Evolutionary conservation across 2,888 invertebrate species (phyloP).

Genomic region (Lithophane ornitopus): DNA sequence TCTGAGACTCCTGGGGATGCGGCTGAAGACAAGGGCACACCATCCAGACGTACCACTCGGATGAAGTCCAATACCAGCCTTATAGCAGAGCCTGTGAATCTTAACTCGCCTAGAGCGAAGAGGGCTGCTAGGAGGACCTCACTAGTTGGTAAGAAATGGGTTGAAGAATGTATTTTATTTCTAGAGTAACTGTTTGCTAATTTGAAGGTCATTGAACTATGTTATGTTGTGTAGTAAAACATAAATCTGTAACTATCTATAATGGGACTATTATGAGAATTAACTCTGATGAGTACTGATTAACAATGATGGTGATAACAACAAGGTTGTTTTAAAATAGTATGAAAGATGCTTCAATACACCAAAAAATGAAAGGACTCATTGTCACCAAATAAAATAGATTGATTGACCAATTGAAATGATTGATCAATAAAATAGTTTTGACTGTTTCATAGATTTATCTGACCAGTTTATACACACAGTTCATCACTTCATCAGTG

Average conservation of each 20-base stretch:
- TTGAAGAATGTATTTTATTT: background rate
- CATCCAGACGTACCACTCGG: slow-evolving; percentile 78
- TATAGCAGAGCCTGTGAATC: slow-evolving; percentile 75
- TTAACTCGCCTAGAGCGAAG: slow-evolving; percentile 85
- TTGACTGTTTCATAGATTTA: background rate
- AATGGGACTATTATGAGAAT: background rate
- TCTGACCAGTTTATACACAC: background rate
- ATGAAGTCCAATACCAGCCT: slow-evolving; percentile 73
- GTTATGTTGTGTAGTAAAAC: background rate
- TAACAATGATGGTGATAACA: background rate
- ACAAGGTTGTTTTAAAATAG: background rate
- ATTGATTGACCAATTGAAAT: slow-evolving; percentile 28
- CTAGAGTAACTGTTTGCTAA: background rate
- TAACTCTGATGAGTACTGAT: background rate
- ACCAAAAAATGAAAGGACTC: background rate
- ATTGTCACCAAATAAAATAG: slow-evolving; percentile 10
- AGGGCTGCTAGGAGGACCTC: slow-evolving; percentile 83
- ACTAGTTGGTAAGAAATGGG: slow-evolving; percentile 76
- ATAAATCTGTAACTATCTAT: background rate
- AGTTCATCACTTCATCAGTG: background rate
- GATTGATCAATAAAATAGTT: slow-evolving; percentile 8
- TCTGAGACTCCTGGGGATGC: slow-evolving; percentile 73
- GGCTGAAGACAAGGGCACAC: slow-evolving; percentile 73
- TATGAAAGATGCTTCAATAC: background rate
- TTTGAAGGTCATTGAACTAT: slow-evolving; percentile 4